Evolutionary conservation across 2,113 vertebrate species (phyloP), one percentile per base, ranked within the genome.

Genomic region (Oophaga pumilio): DNA sequence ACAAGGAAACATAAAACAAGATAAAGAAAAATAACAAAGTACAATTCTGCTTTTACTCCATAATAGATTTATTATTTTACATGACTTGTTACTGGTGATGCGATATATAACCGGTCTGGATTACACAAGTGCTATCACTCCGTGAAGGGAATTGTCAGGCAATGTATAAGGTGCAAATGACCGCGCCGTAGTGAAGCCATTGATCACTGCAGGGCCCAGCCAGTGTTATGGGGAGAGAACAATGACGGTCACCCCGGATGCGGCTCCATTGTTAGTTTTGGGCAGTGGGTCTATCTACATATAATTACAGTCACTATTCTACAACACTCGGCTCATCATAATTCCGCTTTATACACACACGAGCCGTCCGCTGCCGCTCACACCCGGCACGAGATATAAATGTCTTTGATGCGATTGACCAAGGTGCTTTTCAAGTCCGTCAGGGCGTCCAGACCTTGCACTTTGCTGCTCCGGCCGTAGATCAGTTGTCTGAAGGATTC

Each of bases 401-500:
- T 90, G 0, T 97, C 97, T 90, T 96, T 96, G 81, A 99, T 93
- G 0, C 97, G 95, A 76, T 90, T 91, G 0, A 96, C 96, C 92
- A 99, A 92, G 0, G 95, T 94, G 50, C 88, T 92, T 93, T 98
- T 96, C 91, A 99, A 92, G 90, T 97, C 97, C 87, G 96, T 95
- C 90, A 98, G 93, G 0, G 96, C 95, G 66, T 97, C 97, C 90
- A 95, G 93, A 53, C 95, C 95, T 68, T 96, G 94, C 53, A 95
- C 94, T 50, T 94, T 96, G 91, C 96, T 96, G 92, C 93, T 94
- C 10, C 93, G 93, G 86, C 96, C 89, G 12, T 97, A 93, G 91
- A 99, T 93, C 66, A 99, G 94, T 89, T 92, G 94, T 79, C 93
- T 95, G 93, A 99, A 99, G 0, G 93, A 90, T 83, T 99, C 98